Conservation (phyloP, 2,888 invertebrate genomes). For the Theodoxus fluviatilis region DNA sequence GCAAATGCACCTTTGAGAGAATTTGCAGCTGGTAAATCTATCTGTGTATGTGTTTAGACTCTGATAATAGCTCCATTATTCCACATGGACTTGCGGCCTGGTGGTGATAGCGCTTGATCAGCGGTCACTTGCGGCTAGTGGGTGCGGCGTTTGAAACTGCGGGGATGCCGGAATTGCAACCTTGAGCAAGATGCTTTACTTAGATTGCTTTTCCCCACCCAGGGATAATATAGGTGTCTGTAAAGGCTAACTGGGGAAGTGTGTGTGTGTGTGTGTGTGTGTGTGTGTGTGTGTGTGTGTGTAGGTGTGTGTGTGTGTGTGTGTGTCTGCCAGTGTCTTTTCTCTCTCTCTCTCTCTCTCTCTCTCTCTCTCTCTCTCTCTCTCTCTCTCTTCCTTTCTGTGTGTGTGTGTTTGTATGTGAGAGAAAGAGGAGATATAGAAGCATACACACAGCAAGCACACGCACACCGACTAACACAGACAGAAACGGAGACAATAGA, state of each 20-base stretch:
- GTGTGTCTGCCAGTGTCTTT: background rate
- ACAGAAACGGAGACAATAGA: background rate
- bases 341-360: slow-evolving; percentile 8
- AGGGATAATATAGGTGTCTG: background rate
- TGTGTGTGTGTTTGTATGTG: background rate
- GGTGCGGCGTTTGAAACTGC: no score
- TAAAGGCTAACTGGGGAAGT: background rate
- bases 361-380: slow-evolving; percentile 3
- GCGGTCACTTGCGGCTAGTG: no score
- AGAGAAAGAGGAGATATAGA: slow-evolving; percentile 23
- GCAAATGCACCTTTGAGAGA: no score
- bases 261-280: slow-evolving; percentile 8
- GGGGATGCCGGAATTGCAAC: no score
- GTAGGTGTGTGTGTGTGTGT: background rate
- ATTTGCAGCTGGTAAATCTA: no score
- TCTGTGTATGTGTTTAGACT: no score
- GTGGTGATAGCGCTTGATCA: no score
- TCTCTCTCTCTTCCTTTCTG: background rate
- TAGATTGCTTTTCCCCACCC: background rate
- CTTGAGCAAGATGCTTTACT: no score
- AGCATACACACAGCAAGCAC: slow-evolving; percentile 22
- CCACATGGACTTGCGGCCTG: no score
- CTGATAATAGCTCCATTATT: no score
- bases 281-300: background rate
- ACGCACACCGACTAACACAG: no score